Evolutionary conservation across 2,888 invertebrate genomes (phyloP).

Genomic region (Rhamnusium bicolor): DNA sequence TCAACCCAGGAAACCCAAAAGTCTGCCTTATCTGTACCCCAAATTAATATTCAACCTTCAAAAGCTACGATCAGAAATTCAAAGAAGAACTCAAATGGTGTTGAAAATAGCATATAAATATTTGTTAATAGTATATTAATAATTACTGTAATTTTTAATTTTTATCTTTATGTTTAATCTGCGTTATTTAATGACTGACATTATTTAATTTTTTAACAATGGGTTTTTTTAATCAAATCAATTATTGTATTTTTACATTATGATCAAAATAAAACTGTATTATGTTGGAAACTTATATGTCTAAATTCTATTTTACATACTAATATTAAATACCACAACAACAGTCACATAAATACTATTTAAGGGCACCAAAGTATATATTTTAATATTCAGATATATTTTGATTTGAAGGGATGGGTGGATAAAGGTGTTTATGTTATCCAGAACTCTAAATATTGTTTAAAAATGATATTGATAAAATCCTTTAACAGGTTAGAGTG

Average conservation of each 20-base stretch:
- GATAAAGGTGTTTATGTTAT: no score
- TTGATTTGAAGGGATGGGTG: no score
- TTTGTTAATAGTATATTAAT: neutral
- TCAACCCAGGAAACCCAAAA: conserved; percentile 50
- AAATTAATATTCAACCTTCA: conserved; percentile 59
- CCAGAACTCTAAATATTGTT: no score
- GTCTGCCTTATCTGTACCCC: conserved; percentile 58
- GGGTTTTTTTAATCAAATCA: neutral
- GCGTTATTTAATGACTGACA: conserved; percentile 17
- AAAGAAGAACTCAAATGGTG: conserved; percentile 44
- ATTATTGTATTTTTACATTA: neutral
- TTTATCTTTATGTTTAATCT: neutral
- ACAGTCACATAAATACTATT: no score
- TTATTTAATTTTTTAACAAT: conserved; percentile 22
- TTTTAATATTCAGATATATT: no score
- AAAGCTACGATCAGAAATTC: conserved; percentile 55
- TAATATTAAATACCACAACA: no score
- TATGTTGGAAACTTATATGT: no score
- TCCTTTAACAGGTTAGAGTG: no score
- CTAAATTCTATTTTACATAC: no score
- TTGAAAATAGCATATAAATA: conserved; percentile 43
- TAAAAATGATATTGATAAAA: no score
- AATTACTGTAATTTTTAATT: neutral
- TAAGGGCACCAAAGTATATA: no score
- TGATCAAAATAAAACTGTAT: neutral